Evolutionary conservation across 2,888 invertebrate species (phyloP).

Genomic region (Ectobius pallidus): DNA sequence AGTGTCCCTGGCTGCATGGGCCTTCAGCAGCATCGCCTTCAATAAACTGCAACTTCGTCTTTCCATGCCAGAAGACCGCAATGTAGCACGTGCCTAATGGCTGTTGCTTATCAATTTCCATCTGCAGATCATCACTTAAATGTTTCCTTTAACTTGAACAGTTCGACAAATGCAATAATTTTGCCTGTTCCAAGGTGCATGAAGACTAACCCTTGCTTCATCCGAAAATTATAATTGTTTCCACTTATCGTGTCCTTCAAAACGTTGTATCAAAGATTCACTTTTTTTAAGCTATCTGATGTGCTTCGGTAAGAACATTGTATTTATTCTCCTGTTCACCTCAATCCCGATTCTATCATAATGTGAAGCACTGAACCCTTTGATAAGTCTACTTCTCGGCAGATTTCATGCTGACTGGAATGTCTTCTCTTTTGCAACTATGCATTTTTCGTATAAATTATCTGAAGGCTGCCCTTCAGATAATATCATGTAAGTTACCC

Average conservation of each 20-base stretch:
- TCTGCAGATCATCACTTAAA: not conserved
- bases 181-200: not conserved
- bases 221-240: not conserved
- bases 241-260: not conserved
- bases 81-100: not conserved
- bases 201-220: not conserved
- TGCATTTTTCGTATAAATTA: no score
- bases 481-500: no score
- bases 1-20: not conserved
- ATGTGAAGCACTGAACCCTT: not conserved
- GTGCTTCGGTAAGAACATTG: not conserved
- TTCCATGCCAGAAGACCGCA: not conserved
- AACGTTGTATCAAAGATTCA: slow-evolving; percentile 1
- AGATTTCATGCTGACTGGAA: not conserved
- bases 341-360: not conserved
- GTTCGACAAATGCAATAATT: not conserved
- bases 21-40: not conserved
- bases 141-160: not conserved
- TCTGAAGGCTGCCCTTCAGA: no score
- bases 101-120: not conserved
- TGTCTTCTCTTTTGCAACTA: no score
- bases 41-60: not conserved
- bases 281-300: not conserved
- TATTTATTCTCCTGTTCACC: not conserved
- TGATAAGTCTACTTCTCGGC: not conserved